These are phyloP conservation scores for Scaptomyza pallida DNA, from an alignment of 1,140 invertebrate species.

Conservation along the genomic window DNA sequence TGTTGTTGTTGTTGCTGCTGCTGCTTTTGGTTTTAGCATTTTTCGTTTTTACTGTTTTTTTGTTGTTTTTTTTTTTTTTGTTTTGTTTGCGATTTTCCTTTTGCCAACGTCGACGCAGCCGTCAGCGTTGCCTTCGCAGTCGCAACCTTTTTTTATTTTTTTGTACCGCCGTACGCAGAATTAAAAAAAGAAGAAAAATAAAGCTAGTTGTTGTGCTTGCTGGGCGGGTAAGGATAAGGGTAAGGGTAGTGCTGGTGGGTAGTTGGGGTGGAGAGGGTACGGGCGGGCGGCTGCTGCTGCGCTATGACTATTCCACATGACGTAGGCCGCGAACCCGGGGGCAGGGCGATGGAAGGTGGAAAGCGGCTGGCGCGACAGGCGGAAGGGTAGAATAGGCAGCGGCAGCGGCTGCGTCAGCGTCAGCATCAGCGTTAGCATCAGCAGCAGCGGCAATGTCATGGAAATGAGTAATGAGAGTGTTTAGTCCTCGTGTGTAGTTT, in stretches of 20 bases:
- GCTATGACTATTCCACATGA: constrained; percentile 62
- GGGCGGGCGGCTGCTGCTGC: constrained; percentile 13
- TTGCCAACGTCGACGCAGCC: constrained; percentile 29
- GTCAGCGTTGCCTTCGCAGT: constrained; percentile 35
- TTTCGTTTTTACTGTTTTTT: constrained; percentile 67
- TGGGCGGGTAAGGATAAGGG: neutral
- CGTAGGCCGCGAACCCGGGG: constrained; percentile 46
- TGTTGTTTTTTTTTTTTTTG: constrained; percentile 77
- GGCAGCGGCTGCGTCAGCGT: neutral
- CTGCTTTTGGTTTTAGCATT: constrained; percentile 69
- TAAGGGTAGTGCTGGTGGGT: neutral
- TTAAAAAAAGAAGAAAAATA: constrained; percentile 48
- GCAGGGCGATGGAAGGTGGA: constrained; percentile 22
- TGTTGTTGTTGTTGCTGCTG: constrained; percentile 33
- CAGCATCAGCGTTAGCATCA: too few relatives aligned
- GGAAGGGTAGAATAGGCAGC: constrained; percentile 2
- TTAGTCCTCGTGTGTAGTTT: constrained; percentile 48
- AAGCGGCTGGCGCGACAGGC: constrained; percentile 10
- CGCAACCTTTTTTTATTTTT: constrained; percentile 77
- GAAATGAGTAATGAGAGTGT: constrained; percentile 55
- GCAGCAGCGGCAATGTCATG: constrained; percentile 1
- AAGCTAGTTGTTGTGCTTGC: constrained; percentile 36
- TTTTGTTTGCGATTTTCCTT: constrained; percentile 73
- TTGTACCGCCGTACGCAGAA: constrained; percentile 60
- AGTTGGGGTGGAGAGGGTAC: neutral